Evolutionary conservation across 2,797 vertebrate genomes (phyloP).

Genomic region (Melanitta fusca): DNA sequence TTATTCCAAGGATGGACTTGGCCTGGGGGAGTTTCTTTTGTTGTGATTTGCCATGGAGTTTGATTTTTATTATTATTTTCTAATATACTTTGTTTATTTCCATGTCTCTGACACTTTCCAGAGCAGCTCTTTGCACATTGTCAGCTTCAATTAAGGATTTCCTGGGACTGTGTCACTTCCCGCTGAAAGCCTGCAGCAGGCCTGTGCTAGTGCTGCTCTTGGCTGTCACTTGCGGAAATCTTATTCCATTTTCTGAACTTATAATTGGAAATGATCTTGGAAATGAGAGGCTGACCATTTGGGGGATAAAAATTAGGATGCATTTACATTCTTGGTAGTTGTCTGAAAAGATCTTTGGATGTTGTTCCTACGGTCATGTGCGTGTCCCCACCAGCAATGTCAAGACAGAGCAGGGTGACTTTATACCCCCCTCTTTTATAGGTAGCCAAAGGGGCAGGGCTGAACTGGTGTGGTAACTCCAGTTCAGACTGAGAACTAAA

Average conservation of each 20-base stretch:
- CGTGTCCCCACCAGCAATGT: background rate
- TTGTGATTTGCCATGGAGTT: background rate
- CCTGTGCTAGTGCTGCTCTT: background rate
- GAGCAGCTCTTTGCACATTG: background rate
- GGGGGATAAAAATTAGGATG: background rate
- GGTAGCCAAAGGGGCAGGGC: background rate
- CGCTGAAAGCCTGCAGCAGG: background rate
- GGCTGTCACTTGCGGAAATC: background rate
- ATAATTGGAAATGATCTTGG: background rate
- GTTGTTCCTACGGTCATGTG: background rate
- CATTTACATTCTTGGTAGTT: background rate
- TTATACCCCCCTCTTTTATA: accelerated
- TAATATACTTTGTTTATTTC: background rate
- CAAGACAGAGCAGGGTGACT: background rate
- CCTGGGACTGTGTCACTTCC: background rate
- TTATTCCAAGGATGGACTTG: conserved; percentile 25
- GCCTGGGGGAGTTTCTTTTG: background rate
- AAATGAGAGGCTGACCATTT: background rate
- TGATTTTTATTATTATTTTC: background rate
- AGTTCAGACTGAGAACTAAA: background rate
- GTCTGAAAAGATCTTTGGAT: background rate
- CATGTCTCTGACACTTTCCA: conserved; percentile 28
- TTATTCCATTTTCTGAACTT: background rate
- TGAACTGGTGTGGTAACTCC: background rate
- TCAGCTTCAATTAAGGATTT: conserved; percentile 1